Evolutionary conservation across 2,797 vertebrate genomes (phyloP).

Genomic region (Tarsius wallacei): DNA sequence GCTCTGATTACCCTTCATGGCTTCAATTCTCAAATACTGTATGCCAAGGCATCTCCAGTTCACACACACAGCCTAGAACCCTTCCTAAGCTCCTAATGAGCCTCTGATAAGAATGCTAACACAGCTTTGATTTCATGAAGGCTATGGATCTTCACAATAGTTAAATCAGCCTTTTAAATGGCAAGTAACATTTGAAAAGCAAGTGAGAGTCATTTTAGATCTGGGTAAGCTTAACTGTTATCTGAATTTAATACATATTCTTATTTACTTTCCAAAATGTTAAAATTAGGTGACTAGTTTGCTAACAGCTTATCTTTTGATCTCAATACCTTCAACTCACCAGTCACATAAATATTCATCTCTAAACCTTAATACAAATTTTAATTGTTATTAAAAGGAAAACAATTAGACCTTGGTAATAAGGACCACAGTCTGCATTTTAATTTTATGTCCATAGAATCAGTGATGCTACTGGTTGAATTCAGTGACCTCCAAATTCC

Average conservation of each 20-base stretch:
- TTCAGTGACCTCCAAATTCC: neutral
- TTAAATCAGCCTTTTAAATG: neutral
- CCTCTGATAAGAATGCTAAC: neutral
- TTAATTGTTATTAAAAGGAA: neutral
- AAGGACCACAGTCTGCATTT: neutral
- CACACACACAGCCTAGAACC: neutral
- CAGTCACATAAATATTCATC: neutral
- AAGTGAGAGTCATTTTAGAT: neutral
- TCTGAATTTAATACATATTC: neutral
- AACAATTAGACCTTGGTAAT: neutral
- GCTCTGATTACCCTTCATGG: fast-evolving
- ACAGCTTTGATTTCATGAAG: neutral
- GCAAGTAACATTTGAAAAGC: neutral
- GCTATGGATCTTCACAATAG: neutral
- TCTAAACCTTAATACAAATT: neutral
- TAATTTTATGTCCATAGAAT: neutral
- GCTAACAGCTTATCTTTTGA: neutral
- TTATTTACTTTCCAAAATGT: neutral
- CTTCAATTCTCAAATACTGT: fast-evolving
- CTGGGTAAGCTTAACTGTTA: neutral
- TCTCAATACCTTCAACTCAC: neutral
- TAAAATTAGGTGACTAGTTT: neutral
- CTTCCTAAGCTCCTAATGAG: neutral
- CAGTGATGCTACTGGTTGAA: neutral
- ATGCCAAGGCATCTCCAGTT: fast-evolving